Percentiles rank a stretch among this genome's conserved stretches.
phyloP scores from a whole-genome alignment of 2,888 invertebrate species.

The Baronia brevicornis region DNA sequence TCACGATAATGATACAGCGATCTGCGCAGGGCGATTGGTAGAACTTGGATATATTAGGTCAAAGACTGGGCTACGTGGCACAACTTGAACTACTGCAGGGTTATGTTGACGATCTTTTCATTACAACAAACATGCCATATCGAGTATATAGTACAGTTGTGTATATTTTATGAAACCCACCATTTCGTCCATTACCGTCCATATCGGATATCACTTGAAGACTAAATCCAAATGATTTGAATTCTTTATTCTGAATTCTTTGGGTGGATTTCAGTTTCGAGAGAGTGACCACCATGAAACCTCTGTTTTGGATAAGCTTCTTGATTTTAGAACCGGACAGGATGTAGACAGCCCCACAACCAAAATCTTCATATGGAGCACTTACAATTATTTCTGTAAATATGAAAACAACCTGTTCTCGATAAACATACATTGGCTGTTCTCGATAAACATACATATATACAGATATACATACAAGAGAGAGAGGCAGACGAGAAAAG shows the following conservation, averaged over 20 bases:
- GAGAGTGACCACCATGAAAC: constrained; percentile 19
- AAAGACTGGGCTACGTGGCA: too few relatives aligned
- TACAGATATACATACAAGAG: too few relatives aligned
- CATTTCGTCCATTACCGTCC: constrained; percentile 39
- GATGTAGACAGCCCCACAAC: constrained; percentile 42
- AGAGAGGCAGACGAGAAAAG: too few relatives aligned
- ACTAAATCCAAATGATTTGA: constrained; percentile 38
- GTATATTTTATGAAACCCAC: constrained; percentile 32
- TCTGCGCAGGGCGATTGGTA: too few relatives aligned
- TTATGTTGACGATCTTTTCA: too few relatives aligned
- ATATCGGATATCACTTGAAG: constrained; percentile 37
- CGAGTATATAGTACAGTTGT: too few relatives aligned
- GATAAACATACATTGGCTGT: not conserved
- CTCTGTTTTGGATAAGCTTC: constrained; percentile 7
- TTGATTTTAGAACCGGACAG: constrained; percentile 41
- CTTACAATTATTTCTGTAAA: constrained; percentile 51
- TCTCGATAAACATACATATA: too few relatives aligned
- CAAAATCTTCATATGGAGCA: constrained; percentile 44
- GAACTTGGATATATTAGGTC: too few relatives aligned
- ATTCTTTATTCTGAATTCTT: constrained; percentile 24
- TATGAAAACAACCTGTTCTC: constrained; percentile 3
- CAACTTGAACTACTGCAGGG: too few relatives aligned
- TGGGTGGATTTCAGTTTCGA: constrained; percentile 32
- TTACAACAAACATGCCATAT: too few relatives aligned
- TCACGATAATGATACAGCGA: too few relatives aligned